A percentile compares a stretch with the other conserved stretches of the same genome.
phyloP scores from a whole-genome alignment of 2,888 invertebrate genomes.

The Hypolimnas misippus region DNA sequence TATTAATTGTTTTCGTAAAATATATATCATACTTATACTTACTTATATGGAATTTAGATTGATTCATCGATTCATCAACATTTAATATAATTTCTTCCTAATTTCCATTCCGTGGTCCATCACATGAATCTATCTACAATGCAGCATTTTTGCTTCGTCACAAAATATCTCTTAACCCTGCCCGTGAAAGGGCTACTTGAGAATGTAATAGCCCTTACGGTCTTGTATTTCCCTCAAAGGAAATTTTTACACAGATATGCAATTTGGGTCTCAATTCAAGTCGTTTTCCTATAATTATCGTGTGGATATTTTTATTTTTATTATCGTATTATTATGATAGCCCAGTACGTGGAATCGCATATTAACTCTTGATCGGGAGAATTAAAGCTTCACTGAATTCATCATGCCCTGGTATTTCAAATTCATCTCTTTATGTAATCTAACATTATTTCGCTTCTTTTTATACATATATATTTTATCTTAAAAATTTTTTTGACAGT shows the following conservation, averaged over 20 bases:
- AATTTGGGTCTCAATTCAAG: conserved; percentile 1
- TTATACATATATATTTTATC: too few species aligned
- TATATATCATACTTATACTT: too few species aligned
- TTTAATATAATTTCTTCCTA: not conserved
- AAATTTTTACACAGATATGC: conserved; percentile 2
- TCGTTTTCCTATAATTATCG: conserved; percentile 6
- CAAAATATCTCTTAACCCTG: conserved; percentile 23
- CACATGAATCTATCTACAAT: conserved; percentile 17
- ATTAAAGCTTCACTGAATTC: too few species aligned
- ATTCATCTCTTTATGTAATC: too few species aligned
- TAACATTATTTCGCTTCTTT: too few species aligned
- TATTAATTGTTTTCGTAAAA: too few species aligned
- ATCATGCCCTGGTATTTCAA: too few species aligned
- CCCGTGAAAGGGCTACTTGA: conserved; percentile 11
- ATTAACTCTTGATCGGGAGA: too few species aligned
- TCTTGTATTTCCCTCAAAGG: conserved; percentile 1
- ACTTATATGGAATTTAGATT: not conserved
- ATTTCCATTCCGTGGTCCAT: not conserved
- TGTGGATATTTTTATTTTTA: not conserved
- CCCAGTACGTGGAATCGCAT: too few species aligned
- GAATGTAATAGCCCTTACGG: conserved; percentile 16
- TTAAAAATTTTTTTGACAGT: too few species aligned
- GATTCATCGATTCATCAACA: too few species aligned
- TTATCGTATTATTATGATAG: too few species aligned
- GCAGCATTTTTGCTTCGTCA: conserved; percentile 24